Conservation (phyloP, 2,797 vertebrate genomes). For the Danio tinwini region DNA sequence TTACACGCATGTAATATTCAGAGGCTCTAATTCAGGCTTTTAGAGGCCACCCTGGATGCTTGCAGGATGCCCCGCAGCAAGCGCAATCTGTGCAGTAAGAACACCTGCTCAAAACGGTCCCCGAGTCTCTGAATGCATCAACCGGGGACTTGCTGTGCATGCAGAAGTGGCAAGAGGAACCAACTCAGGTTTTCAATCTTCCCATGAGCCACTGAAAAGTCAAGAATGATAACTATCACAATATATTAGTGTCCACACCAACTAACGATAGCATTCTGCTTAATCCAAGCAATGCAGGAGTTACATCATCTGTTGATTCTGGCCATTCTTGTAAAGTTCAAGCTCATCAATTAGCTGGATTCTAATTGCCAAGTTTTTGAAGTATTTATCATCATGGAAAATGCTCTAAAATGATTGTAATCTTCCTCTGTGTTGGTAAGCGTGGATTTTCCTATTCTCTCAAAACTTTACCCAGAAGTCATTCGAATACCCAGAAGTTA, state of each 20-base stretch:
- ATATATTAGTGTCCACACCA: background rate
- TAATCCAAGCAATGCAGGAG: background rate
- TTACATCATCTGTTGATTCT: no score
- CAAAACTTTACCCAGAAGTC: background rate
- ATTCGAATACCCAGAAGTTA: no score
- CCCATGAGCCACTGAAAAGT: constrained; percentile 1
- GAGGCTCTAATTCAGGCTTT: constrained; percentile 61
- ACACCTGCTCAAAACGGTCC: constrained; percentile 43
- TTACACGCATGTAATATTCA: constrained; percentile 63
- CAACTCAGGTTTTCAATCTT: constrained; percentile 35
- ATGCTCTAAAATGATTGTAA: no score
- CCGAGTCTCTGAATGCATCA: constrained; percentile 39
- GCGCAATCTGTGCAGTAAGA: constrained; percentile 53
- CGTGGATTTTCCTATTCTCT: background rate
- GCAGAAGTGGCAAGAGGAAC: constrained; percentile 15
- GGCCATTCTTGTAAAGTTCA: no score
- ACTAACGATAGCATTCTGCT: background rate
- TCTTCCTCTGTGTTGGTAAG: background rate
- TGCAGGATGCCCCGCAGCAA: constrained; percentile 55
- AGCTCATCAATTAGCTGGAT: background rate
- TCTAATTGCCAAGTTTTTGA: background rate
- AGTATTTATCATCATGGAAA: background rate
- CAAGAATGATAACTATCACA: background rate
- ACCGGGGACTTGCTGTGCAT: constrained; percentile 10
- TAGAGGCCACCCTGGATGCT: constrained; percentile 52